A percentile compares a stretch with the other conserved stretches of the same genome.
These are phyloP conservation scores for Rhegmatorhina hoffmannsi DNA, from an alignment of 2,113 vertebrate species.

Conservation along the genomic window DNA sequence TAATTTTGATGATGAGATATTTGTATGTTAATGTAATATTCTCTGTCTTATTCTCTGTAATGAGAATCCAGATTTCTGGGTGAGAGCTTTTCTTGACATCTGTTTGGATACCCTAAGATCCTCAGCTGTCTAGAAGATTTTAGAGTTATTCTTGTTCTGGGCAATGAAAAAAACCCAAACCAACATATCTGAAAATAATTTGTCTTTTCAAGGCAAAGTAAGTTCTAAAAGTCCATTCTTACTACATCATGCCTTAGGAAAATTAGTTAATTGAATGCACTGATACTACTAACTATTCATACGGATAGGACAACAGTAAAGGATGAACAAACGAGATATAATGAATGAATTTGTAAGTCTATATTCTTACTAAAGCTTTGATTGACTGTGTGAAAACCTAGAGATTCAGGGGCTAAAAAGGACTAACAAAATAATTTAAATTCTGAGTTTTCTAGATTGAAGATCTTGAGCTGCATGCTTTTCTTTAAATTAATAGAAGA, in stretches of 20 bases:
- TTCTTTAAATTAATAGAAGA: background rate
- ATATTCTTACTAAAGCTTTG: background rate
- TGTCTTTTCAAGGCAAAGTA: background rate
- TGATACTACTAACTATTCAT: background rate
- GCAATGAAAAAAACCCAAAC: background rate
- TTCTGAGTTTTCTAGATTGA: background rate
- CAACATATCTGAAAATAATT: background rate
- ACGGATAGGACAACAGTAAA: background rate
- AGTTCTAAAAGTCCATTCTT: background rate
- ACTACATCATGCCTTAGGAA: background rate
- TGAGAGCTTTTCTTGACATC: background rate
- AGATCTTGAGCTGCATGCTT: background rate
- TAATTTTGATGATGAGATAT: background rate
- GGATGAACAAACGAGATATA: background rate
- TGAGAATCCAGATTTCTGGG: background rate
- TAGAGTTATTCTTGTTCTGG: background rate
- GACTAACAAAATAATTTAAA: background rate
- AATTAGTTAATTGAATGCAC: background rate
- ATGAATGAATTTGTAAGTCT: background rate
- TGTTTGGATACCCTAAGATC: background rate
- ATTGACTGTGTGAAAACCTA: background rate
- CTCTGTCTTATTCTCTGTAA: background rate
- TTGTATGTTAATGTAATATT: background rate
- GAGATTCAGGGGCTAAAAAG: background rate
- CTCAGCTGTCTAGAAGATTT: background rate